Evolutionary conservation across 2,888 invertebrate species (phyloP).

Genomic region (Teleogryllus oceanicus): DNA sequence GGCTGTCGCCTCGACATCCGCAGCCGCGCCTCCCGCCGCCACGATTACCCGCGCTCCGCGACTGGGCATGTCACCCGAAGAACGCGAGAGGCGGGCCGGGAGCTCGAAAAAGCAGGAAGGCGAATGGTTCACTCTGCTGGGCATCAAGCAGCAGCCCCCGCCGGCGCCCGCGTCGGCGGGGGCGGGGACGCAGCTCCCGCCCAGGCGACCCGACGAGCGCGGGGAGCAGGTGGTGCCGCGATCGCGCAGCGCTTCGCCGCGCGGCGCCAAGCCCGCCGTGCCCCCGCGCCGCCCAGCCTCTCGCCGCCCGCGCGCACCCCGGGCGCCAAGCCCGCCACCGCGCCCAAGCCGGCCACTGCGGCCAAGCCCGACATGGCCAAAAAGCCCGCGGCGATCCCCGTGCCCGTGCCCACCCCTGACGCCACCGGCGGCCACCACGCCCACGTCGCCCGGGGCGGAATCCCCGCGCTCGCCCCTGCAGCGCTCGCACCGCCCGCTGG

Average conservation of each 20-base stretch:
- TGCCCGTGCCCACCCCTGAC: background rate
- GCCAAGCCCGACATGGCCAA: background rate
- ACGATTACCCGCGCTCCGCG: background rate
- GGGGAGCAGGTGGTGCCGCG: slow-evolving; percentile 18
- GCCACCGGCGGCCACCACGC: background rate
- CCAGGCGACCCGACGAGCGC: background rate
- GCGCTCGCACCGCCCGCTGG: background rate
- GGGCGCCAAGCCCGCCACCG: background rate
- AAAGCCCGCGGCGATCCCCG: background rate
- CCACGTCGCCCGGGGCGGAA: background rate
- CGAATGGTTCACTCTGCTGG: background rate
- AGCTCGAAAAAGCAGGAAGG: background rate
- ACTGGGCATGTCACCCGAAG: background rate
- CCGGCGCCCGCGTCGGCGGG: background rate
- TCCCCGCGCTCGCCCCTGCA: background rate
- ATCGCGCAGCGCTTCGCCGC: background rate
- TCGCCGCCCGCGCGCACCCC: slow-evolving; percentile 4
- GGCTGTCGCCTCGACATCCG: background rate
- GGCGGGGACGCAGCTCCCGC: background rate
- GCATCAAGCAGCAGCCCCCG: background rate
- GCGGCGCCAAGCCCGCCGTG: background rate
- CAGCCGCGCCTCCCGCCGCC: background rate
- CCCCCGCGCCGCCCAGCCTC: slow-evolving; percentile 4
- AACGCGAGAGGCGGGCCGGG: background rate
- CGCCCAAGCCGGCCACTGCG: background rate